Conservation (phyloP, 2,888 invertebrate species). For the Hydrotaea cyrtoneurina region DNA sequence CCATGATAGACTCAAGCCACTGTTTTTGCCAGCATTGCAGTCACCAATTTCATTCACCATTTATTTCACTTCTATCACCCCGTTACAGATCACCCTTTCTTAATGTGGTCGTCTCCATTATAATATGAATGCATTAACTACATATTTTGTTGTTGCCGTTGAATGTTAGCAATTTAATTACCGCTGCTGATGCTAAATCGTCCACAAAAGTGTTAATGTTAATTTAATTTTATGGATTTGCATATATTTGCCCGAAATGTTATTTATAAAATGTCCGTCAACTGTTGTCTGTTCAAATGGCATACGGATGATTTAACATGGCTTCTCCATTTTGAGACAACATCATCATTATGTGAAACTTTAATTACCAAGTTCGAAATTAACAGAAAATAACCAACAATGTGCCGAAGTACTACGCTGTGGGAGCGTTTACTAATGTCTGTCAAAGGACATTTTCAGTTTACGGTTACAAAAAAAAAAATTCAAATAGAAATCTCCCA, state of each 20-base stretch:
- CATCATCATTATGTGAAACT: slow-evolving; percentile 33
- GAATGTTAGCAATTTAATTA: slow-evolving; percentile 17
- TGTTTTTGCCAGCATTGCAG: too few species aligned
- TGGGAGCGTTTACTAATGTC: slow-evolving; percentile 58
- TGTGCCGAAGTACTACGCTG: slow-evolving; percentile 1
- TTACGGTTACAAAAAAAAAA: slow-evolving; percentile 54
- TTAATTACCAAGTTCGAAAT: slow-evolving; percentile 59
- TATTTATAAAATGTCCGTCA: background rate
- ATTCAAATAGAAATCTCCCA: slow-evolving; percentile 57
- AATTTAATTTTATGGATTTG: slow-evolving; percentile 33
- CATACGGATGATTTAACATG: slow-evolving; percentile 1
- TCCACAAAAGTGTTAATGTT: slow-evolving; percentile 37
- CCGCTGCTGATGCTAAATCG: slow-evolving; percentile 18
- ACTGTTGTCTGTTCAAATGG: background rate
- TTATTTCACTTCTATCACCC: too few species aligned
- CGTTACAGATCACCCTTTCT: background rate
- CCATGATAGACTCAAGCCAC: too few species aligned
- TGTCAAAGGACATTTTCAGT: slow-evolving; percentile 61
- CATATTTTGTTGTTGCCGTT: background rate
- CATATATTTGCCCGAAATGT: slow-evolving; percentile 12
- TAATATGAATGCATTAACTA: background rate
- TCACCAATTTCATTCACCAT: too few species aligned
- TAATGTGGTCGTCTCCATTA: background rate
- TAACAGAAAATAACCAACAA: slow-evolving; percentile 59
- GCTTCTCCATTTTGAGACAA: background rate